Conservation (phyloP, 2,113 vertebrate genomes). For the Tupaia chinensis region DNA sequence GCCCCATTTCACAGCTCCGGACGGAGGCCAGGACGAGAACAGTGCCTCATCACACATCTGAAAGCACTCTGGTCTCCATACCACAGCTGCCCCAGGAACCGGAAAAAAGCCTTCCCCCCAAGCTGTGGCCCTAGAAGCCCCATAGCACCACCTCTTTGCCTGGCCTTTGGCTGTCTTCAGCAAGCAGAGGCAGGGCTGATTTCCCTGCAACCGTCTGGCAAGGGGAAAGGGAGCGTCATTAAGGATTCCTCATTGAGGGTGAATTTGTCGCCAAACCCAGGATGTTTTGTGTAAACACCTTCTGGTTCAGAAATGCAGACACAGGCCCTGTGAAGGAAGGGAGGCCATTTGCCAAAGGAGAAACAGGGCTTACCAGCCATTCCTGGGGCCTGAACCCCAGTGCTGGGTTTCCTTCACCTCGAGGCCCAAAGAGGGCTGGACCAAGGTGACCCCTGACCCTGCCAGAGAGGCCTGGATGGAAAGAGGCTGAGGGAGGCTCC, state of each 20-base stretch:
- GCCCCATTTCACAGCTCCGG: neutral
- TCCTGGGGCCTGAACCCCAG: neutral
- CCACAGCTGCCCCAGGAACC: neutral
- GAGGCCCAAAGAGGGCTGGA: neutral
- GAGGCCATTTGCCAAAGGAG: constrained; percentile 48
- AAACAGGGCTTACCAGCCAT: neutral
- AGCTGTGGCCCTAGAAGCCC: neutral
- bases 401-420: neutral
- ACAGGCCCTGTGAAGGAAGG: constrained; percentile 53
- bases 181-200: constrained; percentile 24
- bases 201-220: constrained; percentile 8
- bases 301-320: constrained; percentile 76
- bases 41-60: neutral
- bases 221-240: constrained; percentile 65
- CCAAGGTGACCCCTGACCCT: neutral
- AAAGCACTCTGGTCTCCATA: neutral
- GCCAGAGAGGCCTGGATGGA: neutral
- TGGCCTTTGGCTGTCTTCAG: constrained; percentile 33
- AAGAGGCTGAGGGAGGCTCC: neutral
- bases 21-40: neutral
- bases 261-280: constrained; percentile 78
- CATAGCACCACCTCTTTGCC: neutral
- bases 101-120: neutral
- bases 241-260: constrained; percentile 76
- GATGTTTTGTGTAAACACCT: constrained; percentile 81